Percentiles rank a stretch among this genome's conserved stretches.
Evolutionary conservation across 2,797 vertebrate genomes (phyloP).

Genomic region (Pelodytes ibericus): DNA sequence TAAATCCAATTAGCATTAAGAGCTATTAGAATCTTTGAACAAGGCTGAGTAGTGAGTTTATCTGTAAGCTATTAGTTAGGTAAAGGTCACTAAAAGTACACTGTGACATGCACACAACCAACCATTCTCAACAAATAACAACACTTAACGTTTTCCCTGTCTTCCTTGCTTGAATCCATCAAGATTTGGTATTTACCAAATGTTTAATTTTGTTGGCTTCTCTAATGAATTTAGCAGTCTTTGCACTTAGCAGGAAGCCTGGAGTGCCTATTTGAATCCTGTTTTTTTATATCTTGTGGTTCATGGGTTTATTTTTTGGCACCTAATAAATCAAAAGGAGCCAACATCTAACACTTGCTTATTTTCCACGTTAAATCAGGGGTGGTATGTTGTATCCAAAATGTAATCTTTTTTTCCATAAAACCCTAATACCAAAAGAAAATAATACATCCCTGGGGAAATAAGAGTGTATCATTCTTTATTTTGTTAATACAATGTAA

Average conservation of each 20-base stretch:
- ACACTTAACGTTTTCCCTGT: conserved; percentile 2
- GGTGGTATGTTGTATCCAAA: conserved; percentile 33
- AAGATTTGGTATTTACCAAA: conserved; percentile 36
- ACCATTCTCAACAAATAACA: conserved; percentile 16
- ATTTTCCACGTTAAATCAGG: conserved; percentile 58
- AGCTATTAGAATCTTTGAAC: conserved; percentile 69
- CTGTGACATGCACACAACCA: conserved; percentile 55
- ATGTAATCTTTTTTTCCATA: conserved; percentile 24
- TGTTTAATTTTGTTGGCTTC: conserved; percentile 67
- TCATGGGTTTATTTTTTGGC: conserved; percentile 68
- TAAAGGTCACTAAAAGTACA: conserved; percentile 64
- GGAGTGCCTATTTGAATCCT: conserved; percentile 70
- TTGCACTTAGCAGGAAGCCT: conserved; percentile 72
- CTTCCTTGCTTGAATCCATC: conserved; percentile 5
- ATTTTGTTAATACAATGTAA: conserved; percentile 32
- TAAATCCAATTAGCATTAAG: conserved; percentile 72
- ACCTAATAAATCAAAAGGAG: conserved; percentile 76
- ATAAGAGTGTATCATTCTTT: conserved; percentile 39
- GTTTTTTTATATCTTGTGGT: conserved; percentile 72
- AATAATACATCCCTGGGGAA: conserved; percentile 42
- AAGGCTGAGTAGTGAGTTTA: conserved; percentile 59
- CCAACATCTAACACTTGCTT: conserved; percentile 68
- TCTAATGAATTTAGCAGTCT: conserved; percentile 77
- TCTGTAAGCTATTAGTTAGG: conserved; percentile 61
- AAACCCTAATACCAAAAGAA: conserved; percentile 35